Base-by-base conservation (phyloP, 1,140 invertebrate species). In the Orchesella cincta region DNA sequence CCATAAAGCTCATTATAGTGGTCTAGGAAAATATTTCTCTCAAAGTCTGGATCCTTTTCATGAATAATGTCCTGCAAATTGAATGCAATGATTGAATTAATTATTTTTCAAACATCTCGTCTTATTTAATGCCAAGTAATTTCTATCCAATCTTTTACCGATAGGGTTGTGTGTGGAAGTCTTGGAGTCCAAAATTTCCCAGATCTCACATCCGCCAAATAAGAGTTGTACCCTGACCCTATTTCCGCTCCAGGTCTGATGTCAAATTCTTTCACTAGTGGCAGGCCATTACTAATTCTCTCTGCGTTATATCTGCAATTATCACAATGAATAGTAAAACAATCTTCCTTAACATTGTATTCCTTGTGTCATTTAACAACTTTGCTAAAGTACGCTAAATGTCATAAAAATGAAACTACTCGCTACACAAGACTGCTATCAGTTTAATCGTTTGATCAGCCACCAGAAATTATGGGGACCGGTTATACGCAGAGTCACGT, bases 281-380 rank as follows among this genome's bases (percentile, higher is more conserved):
- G 20, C 34, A 73, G 2, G 8, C 71, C 71, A 28, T 73, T 73
- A 12, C 33, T 39, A 51, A 73, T 2, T 73, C 71, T 8, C 28
- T 73, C 71, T n/a, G 71, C 71, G 28, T 73, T 36, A 28, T 73
- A 73, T 23, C 71, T 73, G 26, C n/a, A n/a, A n/a, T n/a, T n/a
- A n/a, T n/a, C n/a, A n/a, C n/a, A n/a, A n/a, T n/a, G n/a, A n/a
- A n/a, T n/a, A n/a, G n/a, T n/a, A n/a, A n/a, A n/a, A n/a, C n/a
- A n/a, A n/a, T n/a, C n/a, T n/a, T n/a, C n/a, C n/a, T n/a, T n/a
- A n/a, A n/a, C n/a, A n/a, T n/a, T n/a, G n/a, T n/a, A n/a, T n/a
- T n/a, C n/a, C n/a, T n/a, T n/a, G n/a, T n/a, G n/a, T n/a, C n/a
- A n/a, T n/a, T n/a, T n/a, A n/a, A n/a, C n/a, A n/a, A n/a, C n/a